Evolutionary conservation across 2,113 vertebrate genomes (phyloP).

Genomic region (Alces alces): DNA sequence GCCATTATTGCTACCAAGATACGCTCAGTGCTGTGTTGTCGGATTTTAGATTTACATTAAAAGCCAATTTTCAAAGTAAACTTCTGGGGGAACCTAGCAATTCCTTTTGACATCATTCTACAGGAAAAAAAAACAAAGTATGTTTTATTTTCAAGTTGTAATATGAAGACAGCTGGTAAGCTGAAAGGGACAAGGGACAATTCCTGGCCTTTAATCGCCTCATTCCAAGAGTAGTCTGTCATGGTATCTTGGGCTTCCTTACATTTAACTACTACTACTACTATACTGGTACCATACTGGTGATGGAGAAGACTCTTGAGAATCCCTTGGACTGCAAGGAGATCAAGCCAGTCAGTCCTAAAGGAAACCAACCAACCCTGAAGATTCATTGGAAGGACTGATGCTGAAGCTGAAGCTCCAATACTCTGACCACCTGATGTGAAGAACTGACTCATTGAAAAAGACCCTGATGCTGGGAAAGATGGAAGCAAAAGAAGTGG

Average conservation of each 20-base stretch:
- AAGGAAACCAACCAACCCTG: background rate
- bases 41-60: background rate
- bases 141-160: background rate
- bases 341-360: background rate
- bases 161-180: background rate
- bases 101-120: background rate
- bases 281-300: background rate
- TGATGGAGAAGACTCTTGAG: background rate
- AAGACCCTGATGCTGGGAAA: background rate
- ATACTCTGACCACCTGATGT: background rate
- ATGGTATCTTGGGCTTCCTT: background rate
- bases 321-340: background rate
- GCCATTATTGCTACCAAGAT: background rate
- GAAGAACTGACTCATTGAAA: background rate
- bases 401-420: background rate
- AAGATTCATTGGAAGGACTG: background rate
- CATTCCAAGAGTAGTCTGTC: background rate
- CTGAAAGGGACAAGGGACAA: background rate
- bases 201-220: background rate
- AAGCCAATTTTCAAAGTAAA: background rate
- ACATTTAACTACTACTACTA: background rate
- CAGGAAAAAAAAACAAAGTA: background rate
- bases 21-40: background rate
- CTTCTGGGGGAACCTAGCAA: background rate
- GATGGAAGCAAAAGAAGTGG: background rate